Percentiles rank a stretch among this genome's conserved stretches.
Evolutionary conservation across 2,888 invertebrate species (phyloP).

Genomic region (Ceraclea dissimilis): DNA sequence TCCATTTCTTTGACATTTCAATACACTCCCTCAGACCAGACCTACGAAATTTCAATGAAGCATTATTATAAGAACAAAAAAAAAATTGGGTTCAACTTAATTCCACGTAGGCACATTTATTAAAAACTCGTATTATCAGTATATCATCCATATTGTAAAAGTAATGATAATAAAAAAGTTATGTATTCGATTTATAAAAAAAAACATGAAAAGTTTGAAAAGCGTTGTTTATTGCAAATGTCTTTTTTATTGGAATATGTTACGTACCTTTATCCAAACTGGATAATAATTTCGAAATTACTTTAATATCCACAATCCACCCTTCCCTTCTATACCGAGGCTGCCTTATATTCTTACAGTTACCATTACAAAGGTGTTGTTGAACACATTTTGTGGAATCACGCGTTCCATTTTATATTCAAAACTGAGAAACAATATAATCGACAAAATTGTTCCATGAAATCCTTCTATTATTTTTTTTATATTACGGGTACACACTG

Average conservation of each 20-base stretch:
- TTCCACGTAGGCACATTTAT: no score
- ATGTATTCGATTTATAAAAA: no score
- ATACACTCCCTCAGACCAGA: no score
- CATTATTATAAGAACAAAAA: no score
- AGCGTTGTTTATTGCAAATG: background rate
- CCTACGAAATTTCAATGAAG: no score
- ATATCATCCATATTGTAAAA: no score
- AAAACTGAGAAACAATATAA: slow-evolving; percentile 16
- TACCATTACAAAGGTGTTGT: background rate
- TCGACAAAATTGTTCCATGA: slow-evolving; percentile 2
- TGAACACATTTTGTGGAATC: slow-evolving; percentile 6
- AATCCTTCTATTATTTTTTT: slow-evolving; percentile 2
- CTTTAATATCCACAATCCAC: background rate
- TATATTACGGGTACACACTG: background rate
- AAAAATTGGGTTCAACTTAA: no score
- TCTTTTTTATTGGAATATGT: background rate
- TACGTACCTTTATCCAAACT: background rate
- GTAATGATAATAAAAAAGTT: no score
- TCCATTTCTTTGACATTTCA: no score
- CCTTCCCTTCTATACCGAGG: no score
- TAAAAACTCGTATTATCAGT: no score
- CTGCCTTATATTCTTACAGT: no score
- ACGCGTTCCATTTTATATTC: slow-evolving; percentile 23
- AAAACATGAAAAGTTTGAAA: background rate
- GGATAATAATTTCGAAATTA: background rate